These are phyloP conservation scores for Aegithalos caudatus DNA, from an alignment of 2,113 vertebrate genomes.

Conservation along the genomic window DNA sequence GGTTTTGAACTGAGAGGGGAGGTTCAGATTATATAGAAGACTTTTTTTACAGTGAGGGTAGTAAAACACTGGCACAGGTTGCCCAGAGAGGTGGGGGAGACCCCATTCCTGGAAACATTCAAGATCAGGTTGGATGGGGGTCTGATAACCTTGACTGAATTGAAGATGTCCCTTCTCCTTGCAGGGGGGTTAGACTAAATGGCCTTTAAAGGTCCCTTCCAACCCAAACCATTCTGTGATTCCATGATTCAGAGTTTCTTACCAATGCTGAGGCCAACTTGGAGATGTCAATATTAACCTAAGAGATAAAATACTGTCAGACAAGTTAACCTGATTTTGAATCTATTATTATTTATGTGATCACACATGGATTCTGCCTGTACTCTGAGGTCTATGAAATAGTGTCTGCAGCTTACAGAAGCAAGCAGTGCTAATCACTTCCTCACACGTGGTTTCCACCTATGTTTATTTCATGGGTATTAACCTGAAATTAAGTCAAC, in stretches of 20 bases:
- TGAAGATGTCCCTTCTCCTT: background rate
- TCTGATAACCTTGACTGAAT: background rate
- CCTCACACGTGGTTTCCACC: background rate
- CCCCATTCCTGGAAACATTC: background rate
- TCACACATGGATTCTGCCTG: background rate
- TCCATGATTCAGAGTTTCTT: background rate
- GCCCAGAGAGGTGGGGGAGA: background rate
- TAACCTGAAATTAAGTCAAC: constrained; percentile 9
- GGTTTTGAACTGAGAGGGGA: background rate
- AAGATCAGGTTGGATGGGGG: background rate
- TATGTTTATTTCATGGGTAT: background rate
- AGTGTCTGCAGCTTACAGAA: background rate
- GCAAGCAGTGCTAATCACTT: background rate
- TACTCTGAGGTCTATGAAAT: background rate
- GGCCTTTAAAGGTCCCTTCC: background rate
- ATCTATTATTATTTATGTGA: background rate
- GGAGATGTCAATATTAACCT: background rate
- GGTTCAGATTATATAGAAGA: background rate
- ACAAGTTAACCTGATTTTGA: background rate
- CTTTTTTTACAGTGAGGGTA: background rate
- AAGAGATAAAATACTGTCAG: background rate
- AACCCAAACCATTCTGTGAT: background rate
- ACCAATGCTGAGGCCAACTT: background rate
- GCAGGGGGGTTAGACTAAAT: background rate
- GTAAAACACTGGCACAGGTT: background rate